Evolutionary conservation across 2,797 vertebrate species (phyloP), one percentile per base, ranked within the genome.

Genomic region (Loris lydekkerianus): DNA sequence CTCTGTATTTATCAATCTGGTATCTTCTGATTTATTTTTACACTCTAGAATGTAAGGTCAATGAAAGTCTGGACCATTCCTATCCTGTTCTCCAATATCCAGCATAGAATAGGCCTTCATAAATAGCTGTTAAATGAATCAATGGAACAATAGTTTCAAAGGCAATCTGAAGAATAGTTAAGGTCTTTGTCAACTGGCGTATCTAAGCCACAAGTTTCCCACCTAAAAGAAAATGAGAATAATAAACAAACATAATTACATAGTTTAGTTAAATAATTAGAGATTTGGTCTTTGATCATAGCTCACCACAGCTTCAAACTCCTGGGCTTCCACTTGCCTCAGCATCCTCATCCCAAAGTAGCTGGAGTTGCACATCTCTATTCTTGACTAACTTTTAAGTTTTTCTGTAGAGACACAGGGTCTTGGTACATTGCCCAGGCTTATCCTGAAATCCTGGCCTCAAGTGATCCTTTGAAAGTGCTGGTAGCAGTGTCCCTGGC

Each of bases 61-160:
- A 7, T 11, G 13, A 85, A 5, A 69, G 15, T 69, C 73, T 7
- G 8, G 49, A 37, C 18, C 27, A 80, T 27, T 40, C 43, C n/a
- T 65, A 70, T n/a, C 25, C 75, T 89, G 20, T 53, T 72, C 20
- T 49, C n/a, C 31, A 37, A 20, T 63, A 61, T 7, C 23, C 17
- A 6, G n/a, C 27, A 58, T 3, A 89, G 69, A 83, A 83, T 1
- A 75, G 29, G 46, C 25, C 14, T 82, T 70, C 31, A 40, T 4
- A 72, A 83, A 92, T 0, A 86, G 60, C 18, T 89, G 80, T 86
- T 81, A 69, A 86, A 63, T 81, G 5, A 77, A 72, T 63, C 31
- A 65, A 86, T 43, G 17, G 25, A 75, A 91, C 10, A 88, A 43
- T 21, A 69, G 20, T 75, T 88, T 95, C 88, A 81, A 69, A 78